Base-by-base conservation (phyloP, 1,140 invertebrate genomes). In the Papilio polyxenes region DNA sequence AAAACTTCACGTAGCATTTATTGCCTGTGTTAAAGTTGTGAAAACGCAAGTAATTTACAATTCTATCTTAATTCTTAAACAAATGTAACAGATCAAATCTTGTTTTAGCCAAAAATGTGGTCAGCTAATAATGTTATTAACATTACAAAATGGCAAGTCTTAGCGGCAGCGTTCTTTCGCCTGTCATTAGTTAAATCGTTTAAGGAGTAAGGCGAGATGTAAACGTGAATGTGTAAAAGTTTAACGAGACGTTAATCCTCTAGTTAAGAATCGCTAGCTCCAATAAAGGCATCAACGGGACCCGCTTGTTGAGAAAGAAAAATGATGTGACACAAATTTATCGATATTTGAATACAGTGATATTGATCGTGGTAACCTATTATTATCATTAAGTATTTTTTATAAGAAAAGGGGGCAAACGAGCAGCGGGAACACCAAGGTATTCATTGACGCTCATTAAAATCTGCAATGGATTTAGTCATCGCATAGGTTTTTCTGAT, bases 331-430 rank as follows among this genome's bases (percentile, higher is more conserved):
- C 62, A 3, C 51, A 72, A 74, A 56, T 76, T 74, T 74, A 82
- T 85, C 84, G 84, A 85, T 72, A 69, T 44, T 44, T 44, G 40
- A 44, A 4, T 3, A 6, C 4, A 6, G 40, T 44, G 40, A 44
- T 44, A 6, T 44, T 44, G 3, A 44, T 44, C 3, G 23, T 31
- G 23, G 23, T 31, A 31, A 31, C 23, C 2, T 31, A 31, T 31
- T 31, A 31, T 31, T 31, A 31, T 31, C 23, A 31, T 31, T 31
- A 31, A 31, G 23, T 0, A 31, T 31, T 31, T 31, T 31, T 31
- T 31, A 31, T 31, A 31, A 31, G 23, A 31, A 2, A 31, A 31
- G 23, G 23, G 23, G 23, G 23, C 23, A 31, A 31, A 31, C 23
- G 23, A 31, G 23, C 23, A 31, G 23, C 23, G 23, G 23, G 23